These are phyloP conservation scores for Ormyrus thymus DNA, from an alignment of 2,888 invertebrate species.

Conservation along the genomic window DNA sequence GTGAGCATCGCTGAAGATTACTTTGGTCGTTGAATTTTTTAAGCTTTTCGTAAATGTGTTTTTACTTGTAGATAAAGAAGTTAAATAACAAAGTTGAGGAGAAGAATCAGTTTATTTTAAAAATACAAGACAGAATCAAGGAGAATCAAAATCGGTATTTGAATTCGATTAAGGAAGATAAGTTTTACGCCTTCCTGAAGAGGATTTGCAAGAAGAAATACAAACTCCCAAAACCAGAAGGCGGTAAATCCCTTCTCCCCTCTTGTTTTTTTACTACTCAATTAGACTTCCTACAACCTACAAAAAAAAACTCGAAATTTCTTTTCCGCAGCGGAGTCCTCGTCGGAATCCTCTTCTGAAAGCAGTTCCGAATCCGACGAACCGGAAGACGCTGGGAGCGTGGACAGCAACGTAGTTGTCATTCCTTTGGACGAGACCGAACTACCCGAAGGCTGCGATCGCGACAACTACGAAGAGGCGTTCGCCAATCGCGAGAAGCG, in stretches of 20 bases:
- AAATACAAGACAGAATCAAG: conserved; percentile 75
- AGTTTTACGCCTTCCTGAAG: conserved; percentile 86
- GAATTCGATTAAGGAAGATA: conserved; percentile 81
- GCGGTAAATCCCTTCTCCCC: conserved; percentile 69
- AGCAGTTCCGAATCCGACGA: conserved; percentile 77
- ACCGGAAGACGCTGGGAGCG: conserved; percentile 68
- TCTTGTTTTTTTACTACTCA: not conserved
- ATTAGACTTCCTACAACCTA: too few species aligned
- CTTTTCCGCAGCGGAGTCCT: conserved; percentile 61
- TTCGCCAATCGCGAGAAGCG: conserved; percentile 80
- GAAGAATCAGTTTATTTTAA: conserved; percentile 74
- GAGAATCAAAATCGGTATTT: conserved; percentile 78
- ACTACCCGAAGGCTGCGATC: conserved; percentile 85
- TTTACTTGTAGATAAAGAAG: conserved; percentile 59
- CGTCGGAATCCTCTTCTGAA: conserved; percentile 77
- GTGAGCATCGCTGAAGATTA: conserved; percentile 50
- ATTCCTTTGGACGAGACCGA: conserved; percentile 83
- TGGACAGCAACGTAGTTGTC: conserved; percentile 82
- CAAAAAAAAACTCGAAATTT: not conserved
- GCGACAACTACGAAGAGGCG: conserved; percentile 81
- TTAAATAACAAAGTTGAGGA: conserved; percentile 74
- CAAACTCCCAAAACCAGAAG: conserved; percentile 81
- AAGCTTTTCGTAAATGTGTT: too few species aligned
- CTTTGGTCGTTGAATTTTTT: not conserved
- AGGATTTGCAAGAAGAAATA: conserved; percentile 91